phyloP scores from a whole-genome alignment of 2,888 invertebrate genomes.

The Ctena decussata region DNA sequence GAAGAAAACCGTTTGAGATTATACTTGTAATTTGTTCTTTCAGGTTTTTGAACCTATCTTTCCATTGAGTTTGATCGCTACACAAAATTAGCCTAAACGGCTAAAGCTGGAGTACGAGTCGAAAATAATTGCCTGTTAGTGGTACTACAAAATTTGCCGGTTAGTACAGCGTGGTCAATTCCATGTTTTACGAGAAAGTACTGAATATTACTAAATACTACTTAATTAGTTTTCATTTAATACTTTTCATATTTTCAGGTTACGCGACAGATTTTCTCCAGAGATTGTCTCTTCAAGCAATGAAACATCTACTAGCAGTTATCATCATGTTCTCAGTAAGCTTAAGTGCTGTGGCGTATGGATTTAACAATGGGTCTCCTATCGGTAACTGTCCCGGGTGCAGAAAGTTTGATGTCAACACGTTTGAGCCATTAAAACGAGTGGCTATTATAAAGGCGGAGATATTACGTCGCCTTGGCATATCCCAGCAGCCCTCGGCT shows the following conservation, averaged over 20 bases:
- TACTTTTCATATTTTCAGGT: neutral
- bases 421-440: conserved; percentile 4
- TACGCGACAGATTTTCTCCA: neutral
- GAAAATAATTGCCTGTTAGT: too few species aligned
- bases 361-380: neutral
- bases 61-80: too few species aligned
- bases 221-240: too few species aligned
- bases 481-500: neutral
- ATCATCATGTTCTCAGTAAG: neutral
- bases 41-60: too few species aligned
- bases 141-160: too few species aligned
- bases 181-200: too few species aligned
- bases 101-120: too few species aligned
- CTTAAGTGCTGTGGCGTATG: neutral
- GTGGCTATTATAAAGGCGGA: conserved; percentile 36
- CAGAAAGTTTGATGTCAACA: neutral
- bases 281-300: neutral
- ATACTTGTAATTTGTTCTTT: too few species aligned
- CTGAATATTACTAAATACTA: too few species aligned
- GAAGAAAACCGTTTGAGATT: too few species aligned
- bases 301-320: neutral
- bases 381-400: neutral
- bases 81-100: too few species aligned
- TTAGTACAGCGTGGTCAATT: too few species aligned
- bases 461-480: conserved; percentile 34